Evolutionary conservation across 2,797 vertebrate species (phyloP).

Genomic region (Epinephelus awoara): DNA sequence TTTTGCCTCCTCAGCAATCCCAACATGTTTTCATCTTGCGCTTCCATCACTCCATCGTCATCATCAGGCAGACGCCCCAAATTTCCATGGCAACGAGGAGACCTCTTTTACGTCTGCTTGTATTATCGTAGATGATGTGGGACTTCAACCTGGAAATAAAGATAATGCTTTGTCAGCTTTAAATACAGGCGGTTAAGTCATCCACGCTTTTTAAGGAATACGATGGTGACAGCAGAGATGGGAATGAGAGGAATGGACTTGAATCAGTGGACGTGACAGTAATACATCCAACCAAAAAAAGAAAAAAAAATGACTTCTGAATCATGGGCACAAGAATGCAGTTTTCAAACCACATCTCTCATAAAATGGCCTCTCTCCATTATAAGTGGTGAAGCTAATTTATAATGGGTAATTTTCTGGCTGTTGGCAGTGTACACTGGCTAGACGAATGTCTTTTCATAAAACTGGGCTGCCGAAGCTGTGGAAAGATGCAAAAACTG

Average conservation of each 20-base stretch:
- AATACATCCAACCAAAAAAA: neutral
- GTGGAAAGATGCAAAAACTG: too few species aligned
- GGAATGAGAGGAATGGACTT: slow-evolving; percentile 13
- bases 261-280: slow-evolving; percentile 16
- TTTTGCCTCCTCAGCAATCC: slow-evolving; percentile 30
- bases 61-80: slow-evolving; percentile 8
- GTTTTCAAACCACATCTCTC: slow-evolving; percentile 12
- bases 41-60: slow-evolving; percentile 19
- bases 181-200: neutral
- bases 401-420: neutral
- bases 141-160: slow-evolving; percentile 76
- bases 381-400: neutral
- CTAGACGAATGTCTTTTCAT: neutral
- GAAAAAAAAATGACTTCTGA: slow-evolving; percentile 11
- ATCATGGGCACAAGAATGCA: neutral
- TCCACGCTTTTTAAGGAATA: neutral
- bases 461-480: too few species aligned
- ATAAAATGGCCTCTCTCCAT: neutral
- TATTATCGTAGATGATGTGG: slow-evolving; percentile 73
- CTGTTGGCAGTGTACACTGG: neutral
- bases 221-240: neutral
- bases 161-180: slow-evolving; percentile 7
- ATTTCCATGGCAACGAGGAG: slow-evolving; percentile 23
- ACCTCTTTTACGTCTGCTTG: slow-evolving; percentile 13
- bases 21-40: slow-evolving; percentile 3